Evolutionary conservation across 2,797 vertebrate genomes (phyloP).

Genomic region (Fundulus diaphanus): DNA sequence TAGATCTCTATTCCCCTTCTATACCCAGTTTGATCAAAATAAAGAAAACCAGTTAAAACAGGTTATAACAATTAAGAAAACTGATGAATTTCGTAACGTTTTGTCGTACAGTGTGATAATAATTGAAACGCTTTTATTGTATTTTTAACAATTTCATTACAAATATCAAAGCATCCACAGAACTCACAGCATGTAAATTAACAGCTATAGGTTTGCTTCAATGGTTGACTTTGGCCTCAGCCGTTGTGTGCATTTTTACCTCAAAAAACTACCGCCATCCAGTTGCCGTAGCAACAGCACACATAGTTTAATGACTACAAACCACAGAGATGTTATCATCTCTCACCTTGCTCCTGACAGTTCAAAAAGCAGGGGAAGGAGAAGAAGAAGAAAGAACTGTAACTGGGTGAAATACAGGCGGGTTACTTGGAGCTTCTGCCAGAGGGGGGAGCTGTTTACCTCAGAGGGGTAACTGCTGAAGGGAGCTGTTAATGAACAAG

Average conservation of each 20-base stretch:
- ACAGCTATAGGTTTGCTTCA: not conserved
- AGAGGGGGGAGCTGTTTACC: constrained; percentile 63
- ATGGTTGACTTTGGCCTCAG: not conserved
- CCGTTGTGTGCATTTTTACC: not conserved
- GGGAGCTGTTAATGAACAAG: not conserved
- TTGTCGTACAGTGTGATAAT: not conserved
- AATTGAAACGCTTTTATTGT: not conserved
- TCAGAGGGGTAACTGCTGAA: constrained; percentile 41
- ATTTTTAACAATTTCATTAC: not conserved
- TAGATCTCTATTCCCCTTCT: not conserved
- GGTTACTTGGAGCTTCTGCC: constrained; percentile 25
- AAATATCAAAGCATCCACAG: not conserved
- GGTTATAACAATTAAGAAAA: not conserved
- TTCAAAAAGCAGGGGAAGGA: constrained; percentile 5
- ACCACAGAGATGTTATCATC: constrained; percentile 2
- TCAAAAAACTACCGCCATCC: constrained; percentile 5
- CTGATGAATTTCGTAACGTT: not conserved
- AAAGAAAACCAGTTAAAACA: not conserved
- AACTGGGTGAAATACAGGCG: not conserved
- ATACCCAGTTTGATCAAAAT: not conserved
- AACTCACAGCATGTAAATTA: not conserved
- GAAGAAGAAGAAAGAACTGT: not conserved
- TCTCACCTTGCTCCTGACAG: constrained; percentile 10
- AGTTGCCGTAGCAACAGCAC: constrained; percentile 52
- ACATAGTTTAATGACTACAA: constrained; percentile 28